Evolutionary conservation across 2,888 invertebrate genomes (phyloP).

Genomic region (Argyresthia albistria): DNA sequence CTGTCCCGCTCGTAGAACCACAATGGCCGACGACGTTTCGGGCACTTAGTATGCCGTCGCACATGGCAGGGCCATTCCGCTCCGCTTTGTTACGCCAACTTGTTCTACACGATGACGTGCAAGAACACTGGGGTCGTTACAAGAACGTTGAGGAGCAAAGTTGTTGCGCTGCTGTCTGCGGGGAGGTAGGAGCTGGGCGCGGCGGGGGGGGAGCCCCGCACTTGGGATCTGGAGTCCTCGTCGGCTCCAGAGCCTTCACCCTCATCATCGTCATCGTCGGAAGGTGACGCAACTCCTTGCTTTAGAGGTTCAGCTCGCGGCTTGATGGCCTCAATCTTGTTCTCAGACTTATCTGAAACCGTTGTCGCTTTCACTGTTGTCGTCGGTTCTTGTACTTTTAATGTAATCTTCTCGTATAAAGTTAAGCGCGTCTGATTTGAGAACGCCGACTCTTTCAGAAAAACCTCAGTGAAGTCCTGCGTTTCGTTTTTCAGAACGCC

Average conservation of each 20-base stretch:
- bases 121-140: slow-evolving; percentile 15
- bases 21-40: no score
- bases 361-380: not conserved
- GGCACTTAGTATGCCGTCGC: no score
- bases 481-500: slow-evolving; percentile 16
- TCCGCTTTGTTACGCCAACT: no score
- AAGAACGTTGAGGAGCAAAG: slow-evolving; percentile 15
- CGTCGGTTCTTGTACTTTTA: not conserved
- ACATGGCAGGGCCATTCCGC: no score
- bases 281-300: slow-evolving; percentile 45
- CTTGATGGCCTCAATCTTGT: not conserved
- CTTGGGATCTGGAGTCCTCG: slow-evolving; percentile 34
- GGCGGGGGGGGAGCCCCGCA: slow-evolving; percentile 43
- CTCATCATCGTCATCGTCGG: slow-evolving; percentile 60
- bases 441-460: not conserved
- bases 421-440: slow-evolving; percentile 11
- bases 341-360: not conserved
- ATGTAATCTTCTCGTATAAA: not conserved
- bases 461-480: slow-evolving; percentile 27
- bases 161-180: slow-evolving; percentile 36
- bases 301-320: slow-evolving; percentile 46
- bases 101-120: slow-evolving; percentile 2
- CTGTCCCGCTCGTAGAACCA: no score
- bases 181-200: slow-evolving; percentile 56
- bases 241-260: slow-evolving; percentile 51